Evolutionary conservation across 2,888 invertebrate genomes (phyloP), one percentile per base, ranked within the genome.

Genomic region (Tipula helvola): DNA sequence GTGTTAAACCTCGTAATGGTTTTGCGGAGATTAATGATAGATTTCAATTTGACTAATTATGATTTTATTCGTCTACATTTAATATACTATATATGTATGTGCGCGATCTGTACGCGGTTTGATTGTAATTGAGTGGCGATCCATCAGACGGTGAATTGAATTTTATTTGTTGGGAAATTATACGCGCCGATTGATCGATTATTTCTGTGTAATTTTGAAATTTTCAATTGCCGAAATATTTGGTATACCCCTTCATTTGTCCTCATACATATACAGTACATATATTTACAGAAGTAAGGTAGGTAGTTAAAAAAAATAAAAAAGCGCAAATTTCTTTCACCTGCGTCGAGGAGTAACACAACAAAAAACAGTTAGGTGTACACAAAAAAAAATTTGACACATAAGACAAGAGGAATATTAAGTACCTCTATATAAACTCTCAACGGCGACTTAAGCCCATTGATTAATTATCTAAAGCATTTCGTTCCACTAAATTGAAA

Each of bases 381-480:
- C 71, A 71, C 28, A 71, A 7, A 2, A 71, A 71, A 7, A 28
- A 28, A 28, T 71, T 71, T 71, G 71, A 71, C 71, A 71, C 71
- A 71, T 71, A 18, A 71, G 71, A 71, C 28, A 71, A 71, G 71
- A 18, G 10, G 71, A 71, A 71, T 71, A 71, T 71, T 71, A 71
- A 71, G 71, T 71, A 71, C 71, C 10, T 28, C 8, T 28, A 71
- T 71, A 71, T 28, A 71, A 71, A 71, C 71, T 28, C 71, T 71
- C 71, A 71, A 71, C 71, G 71, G 71, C 71, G 71, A 71, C 71
- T 71, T 28, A 71, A 71, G 28, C 71, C 71, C 71, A 71, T 71
- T 71, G 71, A 71, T 71, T 71, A 71, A 71, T 71, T 71, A 71
- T 71, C 71, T 71, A 71, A 71, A 71, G 71, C 71, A 71, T 71